Conservation (phyloP, 2,113 vertebrate species). For the Zosterops borbonicus region DNA sequence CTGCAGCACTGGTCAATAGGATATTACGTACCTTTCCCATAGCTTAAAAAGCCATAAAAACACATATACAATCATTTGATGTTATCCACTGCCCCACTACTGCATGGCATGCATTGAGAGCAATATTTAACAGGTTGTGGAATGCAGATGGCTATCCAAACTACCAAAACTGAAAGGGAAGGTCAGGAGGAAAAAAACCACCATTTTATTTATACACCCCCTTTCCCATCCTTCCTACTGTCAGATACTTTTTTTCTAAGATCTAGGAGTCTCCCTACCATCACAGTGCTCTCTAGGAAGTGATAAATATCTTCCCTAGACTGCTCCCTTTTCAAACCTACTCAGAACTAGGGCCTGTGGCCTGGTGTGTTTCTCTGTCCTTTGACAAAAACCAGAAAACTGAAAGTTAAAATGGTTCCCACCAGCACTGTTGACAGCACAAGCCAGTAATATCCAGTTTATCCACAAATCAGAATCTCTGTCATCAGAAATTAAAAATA, state of each 20-base stretch:
- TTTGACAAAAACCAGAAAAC: neutral
- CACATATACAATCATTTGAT: neutral
- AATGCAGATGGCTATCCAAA: neutral
- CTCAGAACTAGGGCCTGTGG: neutral
- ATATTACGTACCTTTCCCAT: neutral
- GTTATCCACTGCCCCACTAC: neutral
- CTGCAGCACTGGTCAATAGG: neutral
- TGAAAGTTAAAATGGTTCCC: neutral
- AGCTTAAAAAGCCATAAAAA: neutral
- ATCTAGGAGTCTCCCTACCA: neutral
- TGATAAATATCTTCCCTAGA: neutral
- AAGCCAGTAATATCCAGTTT: neutral
- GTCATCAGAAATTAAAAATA: conserved; percentile 17
- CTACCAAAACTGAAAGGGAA: neutral
- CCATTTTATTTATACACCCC: neutral
- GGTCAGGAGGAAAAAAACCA: neutral
- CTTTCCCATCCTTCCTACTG: neutral
- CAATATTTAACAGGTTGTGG: neutral
- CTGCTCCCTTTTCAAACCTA: neutral
- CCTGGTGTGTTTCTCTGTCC: neutral
- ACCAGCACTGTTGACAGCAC: neutral
- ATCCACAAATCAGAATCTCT: conserved; percentile 1
- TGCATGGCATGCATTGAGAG: neutral
- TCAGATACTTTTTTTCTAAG: neutral
- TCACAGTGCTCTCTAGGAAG: neutral